Evolutionary conservation across 2,888 invertebrate genomes (phyloP).

Genomic region (Caradrina kadenii): DNA sequence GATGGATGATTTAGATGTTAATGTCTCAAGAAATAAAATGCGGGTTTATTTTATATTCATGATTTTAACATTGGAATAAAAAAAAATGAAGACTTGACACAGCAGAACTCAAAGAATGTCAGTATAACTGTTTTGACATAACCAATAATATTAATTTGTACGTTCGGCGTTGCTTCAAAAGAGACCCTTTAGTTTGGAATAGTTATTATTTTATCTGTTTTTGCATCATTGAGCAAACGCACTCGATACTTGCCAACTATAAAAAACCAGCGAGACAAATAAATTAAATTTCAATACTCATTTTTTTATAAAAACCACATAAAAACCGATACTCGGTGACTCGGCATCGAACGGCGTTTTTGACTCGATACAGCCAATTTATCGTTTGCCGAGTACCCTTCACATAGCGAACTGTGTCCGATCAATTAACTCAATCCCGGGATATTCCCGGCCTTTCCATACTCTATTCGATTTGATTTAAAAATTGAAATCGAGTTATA

Average conservation of each 20-base stretch:
- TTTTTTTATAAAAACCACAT: slow-evolving; percentile 48
- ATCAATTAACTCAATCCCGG: slow-evolving; percentile 67
- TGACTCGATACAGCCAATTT: slow-evolving; percentile 66
- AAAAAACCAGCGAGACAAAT: slow-evolving; percentile 47
- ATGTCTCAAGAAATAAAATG: neutral
- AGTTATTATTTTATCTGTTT: neutral
- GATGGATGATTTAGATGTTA: neutral
- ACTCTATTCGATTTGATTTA: slow-evolving; percentile 60
- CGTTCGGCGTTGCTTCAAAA: neutral
- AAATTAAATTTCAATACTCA: slow-evolving; percentile 51
- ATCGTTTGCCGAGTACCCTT: slow-evolving; percentile 61
- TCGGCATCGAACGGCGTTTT: slow-evolving; percentile 50
- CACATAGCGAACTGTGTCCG: slow-evolving; percentile 63
- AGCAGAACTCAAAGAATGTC: neutral
- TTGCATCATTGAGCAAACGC: slow-evolving; percentile 14
- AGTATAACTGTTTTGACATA: no score
- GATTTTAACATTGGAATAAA: no score
- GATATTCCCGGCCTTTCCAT: slow-evolving; percentile 56
- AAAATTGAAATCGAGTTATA: slow-evolving; percentile 59
- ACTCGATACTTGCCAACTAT: slow-evolving; percentile 5
- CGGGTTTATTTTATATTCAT: neutral
- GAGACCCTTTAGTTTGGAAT: no score
- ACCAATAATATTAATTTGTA: no score
- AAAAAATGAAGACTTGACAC: no score
- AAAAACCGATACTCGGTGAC: slow-evolving; percentile 46